phyloP scores from a whole-genome alignment of 2,888 invertebrate genomes.

The Masnerella sp. region DNA sequence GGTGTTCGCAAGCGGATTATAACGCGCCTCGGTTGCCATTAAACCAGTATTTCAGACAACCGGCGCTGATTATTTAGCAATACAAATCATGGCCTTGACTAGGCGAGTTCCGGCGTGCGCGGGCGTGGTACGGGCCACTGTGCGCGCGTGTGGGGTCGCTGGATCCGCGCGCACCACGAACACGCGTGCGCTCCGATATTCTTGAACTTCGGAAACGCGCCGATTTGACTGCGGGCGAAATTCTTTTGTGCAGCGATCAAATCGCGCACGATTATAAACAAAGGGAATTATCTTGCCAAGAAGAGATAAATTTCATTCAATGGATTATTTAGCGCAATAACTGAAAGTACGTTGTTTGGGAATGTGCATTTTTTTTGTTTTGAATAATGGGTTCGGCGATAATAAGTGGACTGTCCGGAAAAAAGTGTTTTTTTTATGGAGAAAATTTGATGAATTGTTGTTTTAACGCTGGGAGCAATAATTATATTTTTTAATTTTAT shows the following conservation, averaged over 20 bases:
- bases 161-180: not conserved
- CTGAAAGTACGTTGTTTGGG: slow-evolving; percentile 8
- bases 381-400: too few species aligned
- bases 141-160: slow-evolving; percentile 12
- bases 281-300: slow-evolving; percentile 36
- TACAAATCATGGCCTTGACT: slow-evolving; percentile 72
- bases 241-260: slow-evolving; percentile 31
- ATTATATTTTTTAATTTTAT: too few species aligned
- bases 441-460: too few species aligned
- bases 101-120: slow-evolving; percentile 71
- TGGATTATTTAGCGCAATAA: slow-evolving; percentile 36
- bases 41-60: slow-evolving; percentile 73
- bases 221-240: slow-evolving; percentile 43
- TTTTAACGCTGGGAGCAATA: too few species aligned
- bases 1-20: slow-evolving; percentile 66
- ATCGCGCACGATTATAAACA: slow-evolving; percentile 28
- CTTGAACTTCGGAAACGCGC: slow-evolving; percentile 47
- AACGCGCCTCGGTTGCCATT: slow-evolving; percentile 68
- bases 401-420: too few species aligned
- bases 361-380: slow-evolving; percentile 22
- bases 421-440: too few species aligned
- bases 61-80: slow-evolving; percentile 75
- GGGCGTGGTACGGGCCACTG: slow-evolving; percentile 69
- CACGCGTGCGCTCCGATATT: slow-evolving; percentile 40
- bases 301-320: slow-evolving; percentile 35